Evolutionary conservation across 2,113 vertebrate genomes (phyloP).

Genomic region (Pedetes capensis): DNA sequence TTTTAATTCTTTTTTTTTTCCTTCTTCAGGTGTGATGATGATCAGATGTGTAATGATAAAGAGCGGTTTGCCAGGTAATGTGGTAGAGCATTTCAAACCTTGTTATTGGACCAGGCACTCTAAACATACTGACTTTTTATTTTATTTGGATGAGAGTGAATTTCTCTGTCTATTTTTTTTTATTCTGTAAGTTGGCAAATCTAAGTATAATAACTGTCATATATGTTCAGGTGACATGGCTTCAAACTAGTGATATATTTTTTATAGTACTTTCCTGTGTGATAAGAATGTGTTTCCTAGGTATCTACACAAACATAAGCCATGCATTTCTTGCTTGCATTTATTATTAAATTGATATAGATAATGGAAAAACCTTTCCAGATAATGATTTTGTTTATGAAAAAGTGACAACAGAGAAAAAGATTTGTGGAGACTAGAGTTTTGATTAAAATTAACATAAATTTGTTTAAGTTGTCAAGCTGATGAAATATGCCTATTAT

Average conservation of each 20-base stretch:
- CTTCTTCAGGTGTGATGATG: constrained; percentile 92
- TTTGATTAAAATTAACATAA: constrained; percentile 21
- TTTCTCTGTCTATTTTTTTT: constrained; percentile 30
- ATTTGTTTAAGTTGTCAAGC: constrained; percentile 32
- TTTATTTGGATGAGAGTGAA: constrained; percentile 27
- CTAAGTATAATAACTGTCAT: neutral
- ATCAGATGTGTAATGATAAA: constrained; percentile 90
- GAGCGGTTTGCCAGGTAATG: constrained; percentile 97
- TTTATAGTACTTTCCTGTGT: neutral
- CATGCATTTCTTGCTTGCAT: constrained; percentile 6
- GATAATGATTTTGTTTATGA: constrained; percentile 40
- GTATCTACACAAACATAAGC: neutral
- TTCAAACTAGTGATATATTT: neutral
- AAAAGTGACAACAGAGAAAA: neutral
- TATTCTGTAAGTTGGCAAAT: neutral
- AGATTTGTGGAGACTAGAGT: neutral
- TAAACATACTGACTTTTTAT: constrained; percentile 12
- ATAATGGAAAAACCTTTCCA: neutral
- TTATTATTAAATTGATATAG: constrained; percentile 30
- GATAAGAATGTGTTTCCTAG: neutral
- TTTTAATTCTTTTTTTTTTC: constrained; percentile 38
- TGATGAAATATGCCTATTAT: constrained; percentile 25
- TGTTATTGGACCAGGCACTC: neutral
- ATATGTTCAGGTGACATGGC: neutral
- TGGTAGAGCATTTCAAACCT: neutral